A percentile compares a stretch with the other conserved stretches of the same genome.
phyloP scores from a whole-genome alignment of 1,140 invertebrate species.

The Grapholita molesta region DNA sequence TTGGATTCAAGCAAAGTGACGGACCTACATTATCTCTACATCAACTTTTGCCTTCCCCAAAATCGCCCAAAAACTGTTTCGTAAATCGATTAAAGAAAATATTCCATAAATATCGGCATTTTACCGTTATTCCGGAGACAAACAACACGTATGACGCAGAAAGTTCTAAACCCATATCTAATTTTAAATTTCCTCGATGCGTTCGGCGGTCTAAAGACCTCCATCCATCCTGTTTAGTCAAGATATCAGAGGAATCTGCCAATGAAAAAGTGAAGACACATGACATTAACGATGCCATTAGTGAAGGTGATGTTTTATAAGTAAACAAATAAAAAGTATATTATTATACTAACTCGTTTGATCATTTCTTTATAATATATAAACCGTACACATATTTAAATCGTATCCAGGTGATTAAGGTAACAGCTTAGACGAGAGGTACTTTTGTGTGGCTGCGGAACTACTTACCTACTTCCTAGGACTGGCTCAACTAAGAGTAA shows the following conservation, averaged over 20 bases:
- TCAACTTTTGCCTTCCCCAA: slow-evolving; percentile 60
- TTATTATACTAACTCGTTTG: neutral
- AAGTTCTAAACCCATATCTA: slow-evolving; percentile 38
- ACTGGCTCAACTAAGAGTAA: too few relatives aligned
- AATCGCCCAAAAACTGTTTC: slow-evolving; percentile 46
- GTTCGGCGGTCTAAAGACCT: slow-evolving; percentile 30
- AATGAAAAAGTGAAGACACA: slow-evolving; percentile 14
- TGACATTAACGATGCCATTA: slow-evolving; percentile 7
- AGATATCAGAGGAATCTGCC: slow-evolving; percentile 47
- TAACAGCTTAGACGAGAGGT: neutral
- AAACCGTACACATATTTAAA: neutral
- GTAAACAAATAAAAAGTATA: slow-evolving; percentile 6
- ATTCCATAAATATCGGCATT: slow-evolving; percentile 42
- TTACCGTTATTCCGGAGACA: slow-evolving; percentile 23
- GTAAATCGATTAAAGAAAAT: slow-evolving; percentile 47
- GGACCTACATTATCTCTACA: slow-evolving; percentile 49
- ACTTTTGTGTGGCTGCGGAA: neutral
- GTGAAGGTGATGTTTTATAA: slow-evolving; percentile 15
- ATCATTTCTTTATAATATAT: neutral
- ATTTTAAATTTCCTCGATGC: slow-evolving; percentile 52
- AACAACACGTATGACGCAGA: slow-evolving; percentile 30
- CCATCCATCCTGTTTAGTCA: slow-evolving; percentile 37
- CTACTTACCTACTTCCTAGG: neutral
- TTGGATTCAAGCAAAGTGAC: neutral
- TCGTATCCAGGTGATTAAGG: neutral